These are phyloP conservation scores for Tetranychus truncatus DNA, from an alignment of 2,888 invertebrate species.

Conservation along the genomic window DNA sequence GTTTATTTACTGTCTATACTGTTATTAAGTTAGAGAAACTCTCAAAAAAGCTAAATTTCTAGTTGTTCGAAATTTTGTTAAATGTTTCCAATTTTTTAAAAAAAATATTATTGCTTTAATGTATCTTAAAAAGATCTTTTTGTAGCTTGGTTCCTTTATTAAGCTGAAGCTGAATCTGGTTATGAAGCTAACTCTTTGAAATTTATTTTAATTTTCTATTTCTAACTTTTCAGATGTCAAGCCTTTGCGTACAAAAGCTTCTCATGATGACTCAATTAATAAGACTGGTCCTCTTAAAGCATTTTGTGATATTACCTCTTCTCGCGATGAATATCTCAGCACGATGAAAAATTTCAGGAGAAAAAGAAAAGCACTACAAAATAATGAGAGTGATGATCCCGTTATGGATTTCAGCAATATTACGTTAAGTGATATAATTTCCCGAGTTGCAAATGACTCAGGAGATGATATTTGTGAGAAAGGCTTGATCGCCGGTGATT, in stretches of 20 bases:
- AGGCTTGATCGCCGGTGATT: not conserved
- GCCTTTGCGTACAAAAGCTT: not conserved
- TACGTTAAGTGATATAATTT: constrained; percentile 32
- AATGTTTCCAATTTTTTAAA: too few relatives aligned
- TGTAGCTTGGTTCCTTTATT: too few relatives aligned
- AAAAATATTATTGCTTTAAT: too few relatives aligned
- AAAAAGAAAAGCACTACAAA: constrained; percentile 11
- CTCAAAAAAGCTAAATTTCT: too few relatives aligned
- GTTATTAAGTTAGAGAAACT: too few relatives aligned
- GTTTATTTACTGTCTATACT: too few relatives aligned
- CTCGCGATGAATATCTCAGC: not conserved
- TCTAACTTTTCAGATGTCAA: not conserved
- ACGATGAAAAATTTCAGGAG: not conserved
- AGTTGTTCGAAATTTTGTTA: too few relatives aligned
- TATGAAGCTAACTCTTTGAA: too few relatives aligned
- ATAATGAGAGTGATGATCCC: constrained; percentile 35
- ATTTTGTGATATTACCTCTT: not conserved
- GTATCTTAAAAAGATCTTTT: too few relatives aligned
- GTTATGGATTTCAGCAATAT: constrained; percentile 31
- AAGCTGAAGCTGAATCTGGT: too few relatives aligned
- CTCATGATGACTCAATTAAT: not conserved
- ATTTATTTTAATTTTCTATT: not conserved
- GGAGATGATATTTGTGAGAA: not conserved
- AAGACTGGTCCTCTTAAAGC: not conserved
- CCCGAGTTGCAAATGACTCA: constrained; percentile 14